Percentiles rank a stretch among this genome's conserved stretches.
phyloP scores from a whole-genome alignment of 2,113 vertebrate species.

The Salminus brasiliensis region DNA sequence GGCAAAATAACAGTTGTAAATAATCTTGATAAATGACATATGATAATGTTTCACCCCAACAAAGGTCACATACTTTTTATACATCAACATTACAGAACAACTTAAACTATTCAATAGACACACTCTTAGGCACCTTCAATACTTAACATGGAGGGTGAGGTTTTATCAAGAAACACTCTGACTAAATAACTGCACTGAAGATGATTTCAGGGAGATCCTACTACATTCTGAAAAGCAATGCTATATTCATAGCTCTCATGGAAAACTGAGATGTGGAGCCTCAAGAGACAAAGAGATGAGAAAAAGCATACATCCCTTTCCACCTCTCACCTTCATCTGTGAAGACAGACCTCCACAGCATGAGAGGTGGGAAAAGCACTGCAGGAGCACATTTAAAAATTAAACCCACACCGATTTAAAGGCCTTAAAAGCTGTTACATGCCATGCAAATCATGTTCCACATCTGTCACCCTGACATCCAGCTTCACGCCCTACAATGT shows the following conservation, averaged over 20 bases:
- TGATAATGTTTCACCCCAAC: too few relatives aligned
- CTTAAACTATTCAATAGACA: too few relatives aligned
- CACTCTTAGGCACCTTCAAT: too few relatives aligned
- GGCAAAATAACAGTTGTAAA: too few relatives aligned
- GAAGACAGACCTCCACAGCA: neutral
- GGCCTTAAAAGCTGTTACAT: neutral
- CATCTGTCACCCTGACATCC: neutral
- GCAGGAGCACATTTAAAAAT: conserved; percentile 2
- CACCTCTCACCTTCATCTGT: conserved; percentile 12
- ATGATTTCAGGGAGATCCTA: too few relatives aligned
- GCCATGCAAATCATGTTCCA: conserved; percentile 3
- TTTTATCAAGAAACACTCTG: too few relatives aligned
- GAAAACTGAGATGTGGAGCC: conserved; percentile 15
- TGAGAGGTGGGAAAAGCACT: neutral
- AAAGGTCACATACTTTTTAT: too few relatives aligned
- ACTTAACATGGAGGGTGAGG: too few relatives aligned
- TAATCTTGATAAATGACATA: too few relatives aligned
- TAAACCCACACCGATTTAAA: conserved; percentile 20
- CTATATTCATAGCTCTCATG: neutral
- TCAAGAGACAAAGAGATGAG: neutral
- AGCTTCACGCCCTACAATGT: neutral
- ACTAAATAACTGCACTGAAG: too few relatives aligned
- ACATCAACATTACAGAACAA: too few relatives aligned
- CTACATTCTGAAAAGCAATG: neutral
- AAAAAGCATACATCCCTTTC: neutral